phyloP scores from a whole-genome alignment of 1,140 invertebrate genomes.

The Drosophila virilis region DNA sequence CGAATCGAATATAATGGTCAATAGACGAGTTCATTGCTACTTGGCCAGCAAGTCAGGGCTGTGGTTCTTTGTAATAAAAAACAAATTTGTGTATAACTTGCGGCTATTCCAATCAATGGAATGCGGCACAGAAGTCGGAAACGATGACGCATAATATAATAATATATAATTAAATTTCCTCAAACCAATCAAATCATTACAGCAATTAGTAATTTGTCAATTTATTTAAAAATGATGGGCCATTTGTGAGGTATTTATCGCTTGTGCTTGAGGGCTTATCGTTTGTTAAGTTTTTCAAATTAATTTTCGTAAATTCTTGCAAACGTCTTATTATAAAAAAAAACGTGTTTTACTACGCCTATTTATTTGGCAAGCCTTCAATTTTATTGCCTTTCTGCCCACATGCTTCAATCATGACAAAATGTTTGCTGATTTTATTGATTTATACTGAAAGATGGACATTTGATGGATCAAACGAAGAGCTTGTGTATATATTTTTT shows the following conservation, averaged over 20 bases:
- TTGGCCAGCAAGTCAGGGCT: slow-evolving; percentile 5
- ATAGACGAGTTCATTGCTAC: slow-evolving; percentile 22
- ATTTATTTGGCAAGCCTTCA: slow-evolving; percentile 5
- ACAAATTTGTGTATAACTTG: not conserved
- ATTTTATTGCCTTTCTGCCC: not conserved
- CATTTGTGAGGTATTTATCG: slow-evolving; percentile 25
- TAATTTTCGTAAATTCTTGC: slow-evolving; percentile 40
- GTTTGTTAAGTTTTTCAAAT: not conserved
- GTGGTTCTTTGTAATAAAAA: slow-evolving; percentile 2
- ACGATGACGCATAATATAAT: not conserved
- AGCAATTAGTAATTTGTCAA: not conserved
- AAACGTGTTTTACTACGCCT: not conserved
- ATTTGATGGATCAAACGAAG: slow-evolving; percentile 24
- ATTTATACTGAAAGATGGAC: slow-evolving; percentile 9
- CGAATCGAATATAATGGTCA: slow-evolving; percentile 1
- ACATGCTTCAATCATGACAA: not conserved
- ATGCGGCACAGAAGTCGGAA: not conserved
- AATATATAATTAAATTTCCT: not conserved
- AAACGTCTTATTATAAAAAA: slow-evolving; percentile 16
- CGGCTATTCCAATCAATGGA: not conserved
- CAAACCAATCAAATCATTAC: not conserved
- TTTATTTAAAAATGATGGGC: slow-evolving; percentile 3
- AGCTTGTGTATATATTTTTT: not conserved
- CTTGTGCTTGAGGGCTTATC: not conserved
- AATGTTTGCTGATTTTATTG: slow-evolving; percentile 20